Base-by-base conservation (phyloP, 2,888 invertebrate species). In the Sphecodes monilicornis region DNA sequence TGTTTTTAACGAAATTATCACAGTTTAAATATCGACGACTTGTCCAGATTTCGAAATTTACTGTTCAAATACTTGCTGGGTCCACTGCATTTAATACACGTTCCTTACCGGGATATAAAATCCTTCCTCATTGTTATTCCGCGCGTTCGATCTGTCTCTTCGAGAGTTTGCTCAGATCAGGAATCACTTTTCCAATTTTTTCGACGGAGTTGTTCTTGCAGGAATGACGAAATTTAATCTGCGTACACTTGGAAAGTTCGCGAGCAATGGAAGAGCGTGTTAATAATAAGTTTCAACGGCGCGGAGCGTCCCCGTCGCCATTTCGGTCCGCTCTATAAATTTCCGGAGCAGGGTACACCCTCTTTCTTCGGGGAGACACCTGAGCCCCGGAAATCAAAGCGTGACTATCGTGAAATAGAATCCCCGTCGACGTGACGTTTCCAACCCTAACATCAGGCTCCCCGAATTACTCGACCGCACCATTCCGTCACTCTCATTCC, bases 191-290 rank as follows among this genome's bases (percentile, higher is more conserved):
- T 26, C 26, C 57, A 57, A 57, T 57, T n/a, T 57, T 57, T 57
- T 26, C 57, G 26, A 13, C n/a, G 57, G 13, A 57, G 26, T 57
- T 57, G 26, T 26, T 13, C 57, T 11, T 13, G 50, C 26, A 43
- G n/a, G 75, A 36, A 57, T n/a, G 29, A 54, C 57, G 66, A 64
- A 57, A 91, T 91, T 89, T 90, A 89, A 91, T 90, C 86, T 82
- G 75, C 73, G 6, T 18, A 0, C 64, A 71, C 69, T 74, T 76
- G 86, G 87, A 29, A 88, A 91, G 84, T 89, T 91, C 87, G 78
- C 76, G 18, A 3, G 41, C 29, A 41, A 85, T 70, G 72, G 85
- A 75, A 80, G 87, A 87, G 87, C 88, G 89, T 88, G 89, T 89
- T 83, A 76, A 81, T 89, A 89, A 88, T 84, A 80, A 84, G 85